Evolutionary conservation across 2,797 vertebrate species (phyloP), one percentile per base, ranked within the genome.

Genomic region (Amphiprion clarkii): DNA sequence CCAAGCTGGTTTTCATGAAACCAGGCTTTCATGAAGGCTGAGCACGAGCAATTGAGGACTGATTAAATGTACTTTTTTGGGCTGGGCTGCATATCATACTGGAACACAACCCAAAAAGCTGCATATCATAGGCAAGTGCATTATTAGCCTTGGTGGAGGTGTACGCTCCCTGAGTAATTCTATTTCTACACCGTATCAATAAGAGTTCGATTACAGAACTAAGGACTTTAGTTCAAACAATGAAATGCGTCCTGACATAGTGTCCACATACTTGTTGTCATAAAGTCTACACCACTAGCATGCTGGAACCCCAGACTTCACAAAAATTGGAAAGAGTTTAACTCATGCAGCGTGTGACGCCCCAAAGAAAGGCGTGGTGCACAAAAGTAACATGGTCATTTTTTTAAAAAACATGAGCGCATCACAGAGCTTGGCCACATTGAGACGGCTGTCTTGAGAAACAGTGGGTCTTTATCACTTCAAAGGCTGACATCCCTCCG

Each of bases 381-480:
- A 25, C 78, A 55, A 74, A 83, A 78, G 83, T 71, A 80, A 87
- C 76, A 82, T 61, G 76, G 89, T 55, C 81, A 83, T 80, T 87
- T 87, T 78, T 70, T 40, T 27, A 27, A 71, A 78, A 90, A 92
- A 88, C 89, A 91, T 70, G 87, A 87, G 87, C 71, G 71, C 90
- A 85, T 90, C 87, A 90, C 78, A 90, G 87, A 57, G 85, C 81
- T 51, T 59, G 82, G 87, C 84, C 87, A 78, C 77, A 84, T 68
- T 83, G 84, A 80, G 87, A 70, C 51, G 74, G 72, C 86, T 71
- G 91, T 89, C 87, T 88, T 25, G 76, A 83, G 80, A 67, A 85
- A 89, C 81, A 85, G 75, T 79, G 84, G 89, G 84, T 88, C 90
- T 92, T 92, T 92, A 93, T 91, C 87, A 91, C 91, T 93, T 93